Conservation (phyloP, 2,888 invertebrate genomes). For the Rhyacophila evoluta region DNA sequence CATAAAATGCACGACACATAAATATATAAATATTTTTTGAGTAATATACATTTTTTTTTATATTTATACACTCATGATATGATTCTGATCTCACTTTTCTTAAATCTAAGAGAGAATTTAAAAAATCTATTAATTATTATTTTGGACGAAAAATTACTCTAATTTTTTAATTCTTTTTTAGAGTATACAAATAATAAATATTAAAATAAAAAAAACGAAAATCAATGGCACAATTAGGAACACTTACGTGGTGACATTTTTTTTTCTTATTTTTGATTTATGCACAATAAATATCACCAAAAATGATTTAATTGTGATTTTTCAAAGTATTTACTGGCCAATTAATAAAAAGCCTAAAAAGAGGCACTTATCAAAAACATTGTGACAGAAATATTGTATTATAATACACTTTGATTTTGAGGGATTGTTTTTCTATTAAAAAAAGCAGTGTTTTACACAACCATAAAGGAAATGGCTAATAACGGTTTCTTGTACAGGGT, state of each 20-base stretch:
- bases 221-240: slow-evolving; percentile 44
- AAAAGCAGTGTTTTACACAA: no score
- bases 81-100: slow-evolving; percentile 50
- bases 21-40: slow-evolving; percentile 22
- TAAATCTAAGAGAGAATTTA: slow-evolving; percentile 36
- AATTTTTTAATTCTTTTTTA: slow-evolving; percentile 27
- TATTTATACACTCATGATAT: slow-evolving; percentile 49
- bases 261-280: background rate
- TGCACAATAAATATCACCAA: background rate
- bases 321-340: background rate
- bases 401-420: no score
- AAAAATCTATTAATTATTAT: slow-evolving; percentile 19
- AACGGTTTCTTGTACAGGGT: no score
- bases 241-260: slow-evolving; percentile 33
- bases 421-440: no score
- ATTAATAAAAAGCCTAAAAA: background rate
- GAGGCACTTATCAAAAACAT: no score
- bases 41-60: slow-evolving; percentile 37
- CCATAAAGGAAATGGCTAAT: no score
- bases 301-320: background rate
- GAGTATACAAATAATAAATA: background rate
- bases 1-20: slow-evolving; percentile 24
- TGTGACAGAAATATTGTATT: no score
- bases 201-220: slow-evolving; percentile 33
- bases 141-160: slow-evolving; percentile 43